phyloP scores from a whole-genome alignment of 2,113 vertebrate genomes.

The Otus sunia region DNA sequence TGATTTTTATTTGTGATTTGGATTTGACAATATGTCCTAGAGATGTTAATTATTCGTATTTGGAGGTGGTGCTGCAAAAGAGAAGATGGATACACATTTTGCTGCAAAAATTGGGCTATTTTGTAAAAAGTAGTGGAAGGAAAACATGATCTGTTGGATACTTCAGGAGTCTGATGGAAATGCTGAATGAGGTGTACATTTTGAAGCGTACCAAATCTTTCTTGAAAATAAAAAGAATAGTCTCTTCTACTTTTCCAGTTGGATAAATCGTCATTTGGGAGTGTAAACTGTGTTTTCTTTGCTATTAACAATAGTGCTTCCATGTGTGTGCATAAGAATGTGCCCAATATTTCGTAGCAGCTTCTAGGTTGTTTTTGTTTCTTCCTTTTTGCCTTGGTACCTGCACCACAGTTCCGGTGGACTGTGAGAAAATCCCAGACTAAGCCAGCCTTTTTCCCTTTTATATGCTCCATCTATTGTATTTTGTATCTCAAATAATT shows the following conservation, averaged over 20 bases:
- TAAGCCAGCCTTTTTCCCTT: neutral
- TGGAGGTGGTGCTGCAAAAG: neutral
- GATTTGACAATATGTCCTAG: neutral
- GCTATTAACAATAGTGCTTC: neutral
- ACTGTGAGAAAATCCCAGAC: neutral
- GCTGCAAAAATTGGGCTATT: neutral
- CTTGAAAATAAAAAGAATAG: neutral
- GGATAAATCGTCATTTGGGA: neutral
- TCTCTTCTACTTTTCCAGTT: neutral
- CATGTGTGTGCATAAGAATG: rapidly evolving
- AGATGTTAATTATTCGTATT: neutral
- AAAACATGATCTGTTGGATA: neutral
- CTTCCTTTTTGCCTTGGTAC: neutral
- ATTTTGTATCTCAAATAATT: slow-evolving; percentile 28
- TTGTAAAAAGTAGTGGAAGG: neutral
- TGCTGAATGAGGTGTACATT: neutral
- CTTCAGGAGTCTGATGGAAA: neutral
- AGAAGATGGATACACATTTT: rapidly evolving
- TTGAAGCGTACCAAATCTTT: neutral
- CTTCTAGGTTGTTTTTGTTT: neutral
- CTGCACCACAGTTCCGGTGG: neutral
- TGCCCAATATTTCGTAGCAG: neutral
- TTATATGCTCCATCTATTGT: neutral
- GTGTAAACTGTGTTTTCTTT: neutral
- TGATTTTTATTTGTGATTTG: neutral